These are phyloP conservation scores for Alosa sapidissima DNA, from an alignment of 2,797 vertebrate species.

Conservation along the genomic window DNA sequence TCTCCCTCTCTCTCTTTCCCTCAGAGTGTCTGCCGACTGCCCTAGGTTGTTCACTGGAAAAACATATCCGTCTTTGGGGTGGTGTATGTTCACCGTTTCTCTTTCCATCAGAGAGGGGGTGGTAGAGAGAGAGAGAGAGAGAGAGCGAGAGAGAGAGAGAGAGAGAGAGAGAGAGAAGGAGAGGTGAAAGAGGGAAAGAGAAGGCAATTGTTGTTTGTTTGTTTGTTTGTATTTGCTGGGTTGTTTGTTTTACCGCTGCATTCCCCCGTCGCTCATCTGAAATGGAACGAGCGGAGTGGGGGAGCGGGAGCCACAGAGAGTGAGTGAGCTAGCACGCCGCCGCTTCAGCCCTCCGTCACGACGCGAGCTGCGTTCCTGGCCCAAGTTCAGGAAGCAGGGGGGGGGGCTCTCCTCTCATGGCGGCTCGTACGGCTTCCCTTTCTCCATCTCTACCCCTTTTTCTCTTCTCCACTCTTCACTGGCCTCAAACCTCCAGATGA, in stretches of 20 bases:
- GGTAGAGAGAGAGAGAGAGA: not conserved
- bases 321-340: not conserved
- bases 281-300: not conserved
- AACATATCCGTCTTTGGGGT: slow-evolving; percentile 17
- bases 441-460: not conserved
- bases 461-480: slow-evolving; percentile 17
- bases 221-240: slow-evolving; percentile 1
- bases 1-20: not conserved
- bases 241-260: slow-evolving; percentile 16
- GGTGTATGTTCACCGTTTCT: slow-evolving; percentile 14
- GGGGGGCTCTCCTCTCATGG: not conserved
- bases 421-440: not conserved
- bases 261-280: slow-evolving; percentile 13
- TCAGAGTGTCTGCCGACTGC: slow-evolving; percentile 10
- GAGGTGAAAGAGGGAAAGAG: not conserved
- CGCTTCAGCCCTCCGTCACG: not conserved
- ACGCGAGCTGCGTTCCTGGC: slow-evolving; percentile 20
- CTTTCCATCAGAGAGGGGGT: not conserved
- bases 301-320: not conserved
- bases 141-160: not conserved
- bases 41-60: slow-evolving; percentile 18
- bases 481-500: slow-evolving; percentile 32
- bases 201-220: slow-evolving; percentile 1
- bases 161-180: too few relatives aligned
- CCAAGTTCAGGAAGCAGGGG: slow-evolving; percentile 4